phyloP scores from a whole-genome alignment of 2,113 vertebrate genomes.

The Lepus europaeus region DNA sequence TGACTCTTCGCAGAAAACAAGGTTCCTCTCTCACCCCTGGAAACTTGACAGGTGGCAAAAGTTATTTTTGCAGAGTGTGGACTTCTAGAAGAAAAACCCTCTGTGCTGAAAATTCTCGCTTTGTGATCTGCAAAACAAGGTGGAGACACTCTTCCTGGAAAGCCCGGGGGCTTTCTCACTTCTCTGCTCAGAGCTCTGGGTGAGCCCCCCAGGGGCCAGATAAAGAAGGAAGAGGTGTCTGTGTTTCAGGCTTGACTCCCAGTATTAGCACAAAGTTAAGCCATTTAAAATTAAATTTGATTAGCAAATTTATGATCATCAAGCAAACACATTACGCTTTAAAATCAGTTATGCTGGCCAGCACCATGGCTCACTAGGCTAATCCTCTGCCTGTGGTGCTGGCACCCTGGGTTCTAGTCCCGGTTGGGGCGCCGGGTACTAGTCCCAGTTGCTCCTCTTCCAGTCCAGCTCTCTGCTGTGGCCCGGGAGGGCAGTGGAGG shows the following conservation, averaged over 20 bases:
- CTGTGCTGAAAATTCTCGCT: background rate
- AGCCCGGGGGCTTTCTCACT: background rate
- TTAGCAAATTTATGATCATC: background rate
- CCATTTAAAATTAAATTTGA: slow-evolving; percentile 21
- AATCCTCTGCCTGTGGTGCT: too few species aligned
- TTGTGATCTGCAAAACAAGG: background rate
- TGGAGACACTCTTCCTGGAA: background rate
- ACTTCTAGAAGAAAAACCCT: background rate
- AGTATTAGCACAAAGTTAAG: background rate
- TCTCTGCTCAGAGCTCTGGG: background rate
- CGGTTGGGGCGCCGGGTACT: too few species aligned
- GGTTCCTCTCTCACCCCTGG: too few species aligned
- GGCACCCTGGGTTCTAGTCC: too few species aligned
- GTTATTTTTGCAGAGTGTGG: background rate
- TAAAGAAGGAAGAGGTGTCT: background rate
- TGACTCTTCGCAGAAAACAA: too few species aligned
- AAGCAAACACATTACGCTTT: background rate
- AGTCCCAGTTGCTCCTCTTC: too few species aligned
- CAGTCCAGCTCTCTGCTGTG: too few species aligned
- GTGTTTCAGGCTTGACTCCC: background rate
- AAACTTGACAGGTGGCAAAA: background rate
- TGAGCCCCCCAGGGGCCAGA: too few species aligned
- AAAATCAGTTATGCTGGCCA: background rate
- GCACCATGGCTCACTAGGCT: too few species aligned
- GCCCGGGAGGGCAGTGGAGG: too few species aligned